Evolutionary conservation across 2,113 vertebrate genomes (phyloP), one percentile per base, ranked within the genome.

Genomic region (Saccopteryx leptura): DNA sequence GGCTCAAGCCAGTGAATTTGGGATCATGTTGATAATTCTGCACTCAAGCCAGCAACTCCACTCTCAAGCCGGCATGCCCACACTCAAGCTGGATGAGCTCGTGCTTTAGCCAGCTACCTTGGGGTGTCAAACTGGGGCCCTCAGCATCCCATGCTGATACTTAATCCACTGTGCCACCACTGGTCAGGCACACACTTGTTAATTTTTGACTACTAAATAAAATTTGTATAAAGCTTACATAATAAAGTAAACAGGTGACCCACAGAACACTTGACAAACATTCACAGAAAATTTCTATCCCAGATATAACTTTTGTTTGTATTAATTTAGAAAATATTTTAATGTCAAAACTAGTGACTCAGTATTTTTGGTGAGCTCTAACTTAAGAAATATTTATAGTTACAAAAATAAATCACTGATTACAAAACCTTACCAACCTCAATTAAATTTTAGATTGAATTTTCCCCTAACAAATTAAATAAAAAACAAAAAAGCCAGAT

Each of bases 331-430:
- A 84, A 96, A 96, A 52, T 58, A 88, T 65, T 95, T 90, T 74
- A 93, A 96, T 85, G 86, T 96, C 66, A 96, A 95, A 84, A 89
- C 7, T 65, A 83, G 82, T 26, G 54, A 90, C 39, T 90, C 26
- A 17, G 48, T 96, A 93, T 95, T 66, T 31, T 68, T 84, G 81
- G 65, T 96, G 68, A 96, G 26, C 31, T 92, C 88, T 85, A 63
- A 93, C 26, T 88, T 87, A 56, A 68, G 61, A 84, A 88, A 93
- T 75, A 33, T 94, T 76, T 86, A 61, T 1, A 56, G 48, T 91
- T 89, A 65, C 76, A 86, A 78, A 97, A 95, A 92, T 93, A 96
- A 95, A 90, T 91, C 81, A 93, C 17, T 72, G 76, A 69, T 90
- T 90, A 80, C 58, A 96, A 96, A 97, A 90, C 19, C 1, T 33